These are phyloP conservation scores for Cyclura pinguis DNA, from an alignment of 2,797 vertebrate genomes.

Conservation along the genomic window DNA sequence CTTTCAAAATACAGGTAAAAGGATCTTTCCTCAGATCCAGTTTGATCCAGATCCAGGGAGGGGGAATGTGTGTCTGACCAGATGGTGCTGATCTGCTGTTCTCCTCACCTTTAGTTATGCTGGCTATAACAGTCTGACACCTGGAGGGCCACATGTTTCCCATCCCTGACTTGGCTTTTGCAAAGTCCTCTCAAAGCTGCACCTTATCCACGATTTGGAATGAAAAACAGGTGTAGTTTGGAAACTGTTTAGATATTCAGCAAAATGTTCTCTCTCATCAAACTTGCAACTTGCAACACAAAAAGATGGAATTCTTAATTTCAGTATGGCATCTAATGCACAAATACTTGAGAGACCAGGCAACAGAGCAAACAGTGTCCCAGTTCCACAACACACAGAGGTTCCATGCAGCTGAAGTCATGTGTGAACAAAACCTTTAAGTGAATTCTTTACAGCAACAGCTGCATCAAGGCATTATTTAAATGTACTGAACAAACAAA, in stretches of 20 bases:
- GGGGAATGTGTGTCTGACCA: no score
- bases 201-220: neutral
- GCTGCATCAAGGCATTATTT: no score
- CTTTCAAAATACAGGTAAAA: neutral
- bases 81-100: no score
- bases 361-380: neutral
- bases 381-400: neutral
- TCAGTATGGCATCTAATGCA: neutral
- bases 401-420: no score
- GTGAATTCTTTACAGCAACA: neutral
- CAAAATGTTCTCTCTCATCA: neutral
- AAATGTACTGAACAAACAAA: no score
- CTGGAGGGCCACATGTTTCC: no score
- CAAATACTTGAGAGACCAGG: neutral
- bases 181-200: neutral
- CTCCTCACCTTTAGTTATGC: no score
- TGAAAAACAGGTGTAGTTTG: neutral
- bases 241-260: neutral
- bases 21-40: neutral
- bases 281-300: neutral
- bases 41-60: neutral
- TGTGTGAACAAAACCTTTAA: neutral
- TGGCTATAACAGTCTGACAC: no score
- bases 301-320: neutral
- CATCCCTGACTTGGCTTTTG: neutral